phyloP scores from a whole-genome alignment of 2,797 vertebrate genomes.

The Acrossocheilus wenchowensis region DNA sequence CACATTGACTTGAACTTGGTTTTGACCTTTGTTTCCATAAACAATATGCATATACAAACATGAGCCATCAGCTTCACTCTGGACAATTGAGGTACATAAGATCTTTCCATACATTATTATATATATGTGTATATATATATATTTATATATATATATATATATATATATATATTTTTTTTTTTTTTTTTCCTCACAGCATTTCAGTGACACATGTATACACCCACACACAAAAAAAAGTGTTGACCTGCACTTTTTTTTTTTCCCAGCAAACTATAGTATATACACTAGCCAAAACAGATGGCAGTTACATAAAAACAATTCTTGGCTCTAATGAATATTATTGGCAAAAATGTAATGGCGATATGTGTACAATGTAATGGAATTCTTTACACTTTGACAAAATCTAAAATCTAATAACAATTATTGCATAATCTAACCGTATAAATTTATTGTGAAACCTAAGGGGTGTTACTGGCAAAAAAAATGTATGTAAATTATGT shows the following conservation, averaged over 20 bases:
- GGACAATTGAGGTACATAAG: conserved; percentile 16
- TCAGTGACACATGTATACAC: not conserved
- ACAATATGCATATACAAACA: conserved; percentile 56
- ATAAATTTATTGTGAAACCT: not conserved
- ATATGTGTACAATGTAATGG: not conserved
- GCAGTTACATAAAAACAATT: not conserved
- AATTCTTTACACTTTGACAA: not conserved
- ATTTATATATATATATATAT: no score
- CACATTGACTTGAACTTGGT: conserved; percentile 73
- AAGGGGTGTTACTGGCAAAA: not conserved
- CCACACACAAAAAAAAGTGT: not conserved
- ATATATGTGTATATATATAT: not conserved
- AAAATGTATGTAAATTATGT: not conserved
- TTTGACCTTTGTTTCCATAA: conserved; percentile 75
- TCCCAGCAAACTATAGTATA: conserved; percentile 10
- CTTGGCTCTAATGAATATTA: not conserved
- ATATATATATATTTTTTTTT: no score
- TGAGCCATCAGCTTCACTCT: conserved; percentile 51
- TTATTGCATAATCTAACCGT: not conserved
- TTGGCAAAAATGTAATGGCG: not conserved
- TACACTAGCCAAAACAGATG: not conserved
- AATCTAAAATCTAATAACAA: not conserved
- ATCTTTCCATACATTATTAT: not conserved
- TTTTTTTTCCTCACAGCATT: not conserved
- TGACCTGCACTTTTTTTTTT: conserved; percentile 11